Evolutionary conservation across 2,888 invertebrate species (phyloP).

Genomic region (Pantelozetes paolii): DNA sequence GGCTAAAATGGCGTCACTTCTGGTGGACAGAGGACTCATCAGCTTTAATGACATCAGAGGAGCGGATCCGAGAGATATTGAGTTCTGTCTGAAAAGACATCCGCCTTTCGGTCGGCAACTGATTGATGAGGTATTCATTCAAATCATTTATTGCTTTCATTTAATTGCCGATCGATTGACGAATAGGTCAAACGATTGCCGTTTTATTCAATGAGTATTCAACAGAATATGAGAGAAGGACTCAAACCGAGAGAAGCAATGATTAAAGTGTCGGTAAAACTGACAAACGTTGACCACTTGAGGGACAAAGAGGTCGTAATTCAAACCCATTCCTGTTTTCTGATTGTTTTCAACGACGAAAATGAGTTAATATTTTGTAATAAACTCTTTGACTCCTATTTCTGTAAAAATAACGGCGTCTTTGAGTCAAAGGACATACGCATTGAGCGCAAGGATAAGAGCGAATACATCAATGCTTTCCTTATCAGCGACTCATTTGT

Average conservation of each 20-base stretch:
- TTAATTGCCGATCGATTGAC: background rate
- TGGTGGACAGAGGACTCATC: conserved; percentile 65
- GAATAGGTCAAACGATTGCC: conserved; percentile 13
- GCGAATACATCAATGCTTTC: background rate
- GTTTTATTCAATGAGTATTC: conserved; percentile 14
- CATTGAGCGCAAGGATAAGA: background rate
- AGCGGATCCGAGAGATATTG: conserved; percentile 68
- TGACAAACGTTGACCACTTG: background rate
- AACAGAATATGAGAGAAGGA: background rate
- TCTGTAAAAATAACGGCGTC: conserved; percentile 8
- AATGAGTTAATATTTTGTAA: background rate
- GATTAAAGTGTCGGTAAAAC: background rate
- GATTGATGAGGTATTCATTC: conserved; percentile 31
- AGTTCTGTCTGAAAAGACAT: conserved; percentile 54
- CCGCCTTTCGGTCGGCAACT: conserved; percentile 40
- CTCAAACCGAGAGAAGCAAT: background rate
- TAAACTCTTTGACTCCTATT: conserved; percentile 3
- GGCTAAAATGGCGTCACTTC: conserved; percentile 60
- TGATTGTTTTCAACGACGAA: background rate
- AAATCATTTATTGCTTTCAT: background rate
- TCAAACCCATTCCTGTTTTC: conserved; percentile 1
- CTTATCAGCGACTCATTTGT: conserved; percentile 35
- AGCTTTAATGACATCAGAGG: conserved; percentile 63
- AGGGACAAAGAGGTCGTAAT: background rate
- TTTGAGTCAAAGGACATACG: conserved; percentile 3